Base-by-base conservation (phyloP, 2,888 invertebrate species). In the Bembecia ichneumoniformis region DNA sequence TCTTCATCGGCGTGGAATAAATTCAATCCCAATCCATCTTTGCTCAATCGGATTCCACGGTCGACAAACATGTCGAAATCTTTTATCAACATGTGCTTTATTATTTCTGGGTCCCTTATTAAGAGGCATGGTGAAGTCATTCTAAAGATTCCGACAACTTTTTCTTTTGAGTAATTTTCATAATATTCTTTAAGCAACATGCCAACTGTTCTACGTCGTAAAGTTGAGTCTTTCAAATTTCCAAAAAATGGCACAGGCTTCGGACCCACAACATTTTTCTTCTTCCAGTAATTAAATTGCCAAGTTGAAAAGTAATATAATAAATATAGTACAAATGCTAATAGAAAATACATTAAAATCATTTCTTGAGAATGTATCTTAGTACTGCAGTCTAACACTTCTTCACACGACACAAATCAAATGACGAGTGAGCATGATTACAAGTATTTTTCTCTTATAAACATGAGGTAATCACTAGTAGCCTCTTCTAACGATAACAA, bases 161-260 rank as follows among this genome's bases (percentile, higher is more conserved):
- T 47, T 35, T 47, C 47, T 3, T 64, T 49, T 5, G 60, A 55
- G 47, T 53, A 66, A 4, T 53, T 50, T 9, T 58, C 50, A 43
- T 64, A 66, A 16, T 61, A 50, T 10, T 62, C 53, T 35, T 57
- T 45, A 11, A 58, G 57, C n/a, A 64, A 48, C 13, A 52, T 47
- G 3, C 56, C 53, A 3, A 58, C 15, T 9, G 57, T 53, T 46
- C 57, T 54, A 13, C 48, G 49, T 9, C 58, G 47, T 3, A 63
- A 16, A 11, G 55, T 46, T 2, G 53, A 51, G 9, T 65, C 59
- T 35, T 55, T 59, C 3, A 59, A 48, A 46, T 61, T 66, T 1
- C 68, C 68, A 35, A 63, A 60, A 2, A 68, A 51, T 13, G 55
- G 49, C 11, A 52, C 15, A 3, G 68, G 68, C 50, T 57, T 47